Evolutionary conservation across 2,888 invertebrate genomes (phyloP), one percentile per base, ranked within the genome.

Genomic region (Cephus runcator): DNA sequence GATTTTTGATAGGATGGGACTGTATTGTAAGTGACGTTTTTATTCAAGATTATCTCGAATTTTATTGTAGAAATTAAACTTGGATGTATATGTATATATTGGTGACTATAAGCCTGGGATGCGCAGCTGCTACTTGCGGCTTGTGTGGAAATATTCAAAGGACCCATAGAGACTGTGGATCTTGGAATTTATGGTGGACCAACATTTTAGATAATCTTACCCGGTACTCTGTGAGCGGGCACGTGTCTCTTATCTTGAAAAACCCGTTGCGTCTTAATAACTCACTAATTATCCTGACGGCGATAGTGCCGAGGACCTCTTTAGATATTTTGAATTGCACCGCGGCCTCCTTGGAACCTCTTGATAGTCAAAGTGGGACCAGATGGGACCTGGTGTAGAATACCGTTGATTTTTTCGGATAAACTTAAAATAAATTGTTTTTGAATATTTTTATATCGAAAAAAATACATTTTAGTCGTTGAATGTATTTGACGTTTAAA

Each of bases 271-370:
- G 81, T 84, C 83, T 79, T 79, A 81, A 82, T 84, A 84, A 85
- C 82, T 83, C 78, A 82, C 81, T 81, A 84, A 83, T 85, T 85
- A 83, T 82, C 81, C 79, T 78, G 77, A 77, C 76, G 69, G 81
- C 75, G 80, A 80, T 81, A 78, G 56, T 23, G 69, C 35, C 75
- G 80, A 83, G 83, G 78, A 79, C 78, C 82, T 81, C 81, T 82
- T 80, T 77, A 82, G 82, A 83, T 83, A 77, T 71, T 33, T 34
- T 12, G 56, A 56, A 56, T 56, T 9, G 56, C 9, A 56, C 56
- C 23, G 56, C 56, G 23, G 23, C 23, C 56, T 56, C 56, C 23
- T 56, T 56, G 23, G 56, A 23, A 23, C 56, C 23, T 23, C 9
- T 56, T 23, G 56, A 56, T 56, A 56, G 23, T 56, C 56, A 56